Evolutionary conservation across 1,140 invertebrate species (phyloP).

Genomic region (Drosophila ogumai): DNA sequence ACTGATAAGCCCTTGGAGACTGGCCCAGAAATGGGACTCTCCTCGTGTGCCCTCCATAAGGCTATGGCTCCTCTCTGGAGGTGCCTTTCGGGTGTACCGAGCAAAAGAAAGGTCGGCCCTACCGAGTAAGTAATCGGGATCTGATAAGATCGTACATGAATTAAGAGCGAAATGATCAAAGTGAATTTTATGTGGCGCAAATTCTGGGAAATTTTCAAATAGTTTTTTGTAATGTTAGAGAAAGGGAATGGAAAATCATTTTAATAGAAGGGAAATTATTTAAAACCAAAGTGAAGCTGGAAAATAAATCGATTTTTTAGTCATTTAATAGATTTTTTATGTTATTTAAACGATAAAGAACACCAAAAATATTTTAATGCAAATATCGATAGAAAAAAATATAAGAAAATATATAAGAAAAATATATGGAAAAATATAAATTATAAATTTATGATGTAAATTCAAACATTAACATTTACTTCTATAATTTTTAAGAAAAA

Average conservation of each 20-base stretch:
- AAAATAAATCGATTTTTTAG: too few relatives aligned
- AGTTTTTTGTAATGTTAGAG: background rate
- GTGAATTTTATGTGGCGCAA: constrained; percentile 9
- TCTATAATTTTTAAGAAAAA: too few relatives aligned
- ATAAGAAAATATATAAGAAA: too few relatives aligned
- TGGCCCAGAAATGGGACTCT: constrained; percentile 46
- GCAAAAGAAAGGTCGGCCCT: constrained; percentile 24
- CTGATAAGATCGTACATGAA: constrained; percentile 21
- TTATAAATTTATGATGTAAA: too few relatives aligned
- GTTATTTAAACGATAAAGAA: too few relatives aligned
- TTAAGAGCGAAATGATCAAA: constrained; percentile 23
- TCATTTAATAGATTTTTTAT: too few relatives aligned
- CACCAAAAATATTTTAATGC: too few relatives aligned
- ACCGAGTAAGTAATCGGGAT: constrained; percentile 27
- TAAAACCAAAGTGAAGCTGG: background rate
- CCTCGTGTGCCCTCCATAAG: background rate
- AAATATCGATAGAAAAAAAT: too few relatives aligned
- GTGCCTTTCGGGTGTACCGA: constrained; percentile 1
- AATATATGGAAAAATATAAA: too few relatives aligned
- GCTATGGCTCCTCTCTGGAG: background rate
- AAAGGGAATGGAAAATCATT: background rate
- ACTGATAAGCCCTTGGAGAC: constrained; percentile 69
- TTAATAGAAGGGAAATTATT: background rate
- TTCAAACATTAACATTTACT: too few relatives aligned
- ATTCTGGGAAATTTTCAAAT: background rate